phyloP scores from a whole-genome alignment of 2,797 vertebrate species.

The Loris lydekkerianus region DNA sequence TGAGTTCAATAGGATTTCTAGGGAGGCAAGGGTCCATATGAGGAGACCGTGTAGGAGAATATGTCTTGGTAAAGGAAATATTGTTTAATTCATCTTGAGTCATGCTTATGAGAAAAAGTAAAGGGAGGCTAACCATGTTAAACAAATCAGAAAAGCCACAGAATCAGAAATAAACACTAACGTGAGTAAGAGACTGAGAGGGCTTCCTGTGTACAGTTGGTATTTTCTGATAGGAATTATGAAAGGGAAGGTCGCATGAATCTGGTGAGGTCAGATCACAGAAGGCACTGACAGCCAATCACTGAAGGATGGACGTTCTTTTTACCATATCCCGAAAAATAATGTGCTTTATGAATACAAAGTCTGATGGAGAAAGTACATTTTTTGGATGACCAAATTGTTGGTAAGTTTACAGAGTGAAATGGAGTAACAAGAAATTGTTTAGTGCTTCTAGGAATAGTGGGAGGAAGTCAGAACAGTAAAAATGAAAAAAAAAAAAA shows the following conservation, averaged over 20 bases:
- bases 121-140: neutral
- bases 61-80: neutral
- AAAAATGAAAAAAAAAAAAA: neutral
- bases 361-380: neutral
- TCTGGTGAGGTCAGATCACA: neutral
- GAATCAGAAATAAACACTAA: slow-evolving; percentile 31
- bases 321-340: neutral
- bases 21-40: neutral
- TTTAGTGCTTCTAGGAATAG: neutral
- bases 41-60: neutral
- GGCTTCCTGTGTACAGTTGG: neutral
- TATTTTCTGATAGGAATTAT: neutral
- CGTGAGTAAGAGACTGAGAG: neutral
- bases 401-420: neutral
- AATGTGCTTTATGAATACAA: neutral
- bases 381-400: neutral
- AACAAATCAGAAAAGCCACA: neutral
- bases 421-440: neutral
- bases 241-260: neutral
- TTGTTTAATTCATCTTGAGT: neutral
- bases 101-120: neutral
- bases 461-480: neutral
- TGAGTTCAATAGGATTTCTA: neutral
- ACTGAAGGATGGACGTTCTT: neutral
- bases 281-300: neutral